Evolutionary conservation across 2,113 vertebrate genomes (phyloP).

Genomic region (Capricornis sumatraensis): DNA sequence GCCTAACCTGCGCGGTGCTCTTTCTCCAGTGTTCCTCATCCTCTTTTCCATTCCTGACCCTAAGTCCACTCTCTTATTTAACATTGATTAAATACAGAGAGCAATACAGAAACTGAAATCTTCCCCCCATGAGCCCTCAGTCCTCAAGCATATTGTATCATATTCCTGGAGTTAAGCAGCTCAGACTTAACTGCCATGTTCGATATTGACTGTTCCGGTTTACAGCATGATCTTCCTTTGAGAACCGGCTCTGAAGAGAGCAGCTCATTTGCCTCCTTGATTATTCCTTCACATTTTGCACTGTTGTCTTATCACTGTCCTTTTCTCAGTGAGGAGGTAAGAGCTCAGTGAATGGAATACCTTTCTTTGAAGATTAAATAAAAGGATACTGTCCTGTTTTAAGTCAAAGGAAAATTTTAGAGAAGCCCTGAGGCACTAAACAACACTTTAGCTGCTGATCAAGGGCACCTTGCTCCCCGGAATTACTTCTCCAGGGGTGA

Average conservation of each 20-base stretch:
- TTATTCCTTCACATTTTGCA: neutral
- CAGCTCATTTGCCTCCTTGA: neutral
- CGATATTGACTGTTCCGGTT: neutral
- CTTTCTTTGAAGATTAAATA: neutral
- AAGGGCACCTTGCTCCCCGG: neutral
- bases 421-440: neutral
- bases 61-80: neutral
- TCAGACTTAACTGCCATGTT: neutral
- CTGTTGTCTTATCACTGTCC: neutral
- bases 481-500: neutral
- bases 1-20: neutral
- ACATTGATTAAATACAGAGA: slow-evolving; percentile 27
- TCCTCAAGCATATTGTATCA: neutral
- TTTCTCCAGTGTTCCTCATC: neutral
- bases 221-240: slow-evolving; percentile 5
- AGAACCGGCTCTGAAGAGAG: neutral
- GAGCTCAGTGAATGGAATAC: neutral
- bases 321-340: slow-evolving; percentile 20
- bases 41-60: neutral
- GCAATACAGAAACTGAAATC: neutral
- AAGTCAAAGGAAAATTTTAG: neutral
- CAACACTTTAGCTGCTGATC: neutral
- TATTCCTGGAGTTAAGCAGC: neutral
- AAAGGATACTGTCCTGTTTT: neutral
- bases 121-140: neutral